A percentile compares a stretch with the other conserved stretches of the same genome.
These are phyloP conservation scores for Meloidogyne chitwoodi DNA, from an alignment of 1,140 invertebrate genomes.

Conservation along the genomic window DNA sequence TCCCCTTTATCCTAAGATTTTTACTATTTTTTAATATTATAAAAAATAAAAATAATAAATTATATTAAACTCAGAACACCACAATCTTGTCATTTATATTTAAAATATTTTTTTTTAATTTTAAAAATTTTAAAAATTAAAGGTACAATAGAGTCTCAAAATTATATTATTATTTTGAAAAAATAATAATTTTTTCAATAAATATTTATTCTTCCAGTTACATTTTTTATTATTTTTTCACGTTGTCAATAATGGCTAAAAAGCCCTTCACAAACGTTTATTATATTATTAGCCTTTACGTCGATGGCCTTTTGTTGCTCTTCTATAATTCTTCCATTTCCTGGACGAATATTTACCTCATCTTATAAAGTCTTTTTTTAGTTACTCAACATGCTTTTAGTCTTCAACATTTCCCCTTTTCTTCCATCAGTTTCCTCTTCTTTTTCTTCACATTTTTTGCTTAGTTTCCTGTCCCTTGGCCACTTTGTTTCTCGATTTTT, in stretches of 20 bases:
- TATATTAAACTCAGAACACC: no score
- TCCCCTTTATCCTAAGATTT: no score
- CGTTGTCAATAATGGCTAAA: not conserved
- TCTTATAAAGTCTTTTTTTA: not conserved
- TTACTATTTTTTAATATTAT: no score
- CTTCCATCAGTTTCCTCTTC: not conserved
- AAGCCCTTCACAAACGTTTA: not conserved
- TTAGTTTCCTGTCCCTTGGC: not conserved
- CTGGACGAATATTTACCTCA: not conserved
- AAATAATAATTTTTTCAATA: no score
- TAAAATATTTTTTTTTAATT: no score
- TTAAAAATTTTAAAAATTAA: no score
- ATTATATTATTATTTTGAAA: no score
- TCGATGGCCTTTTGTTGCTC: not conserved
- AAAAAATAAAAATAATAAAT: no score
- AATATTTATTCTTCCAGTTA: not conserved
- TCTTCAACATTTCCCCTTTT: not conserved
- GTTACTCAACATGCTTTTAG: not conserved
- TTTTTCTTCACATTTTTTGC: not conserved
- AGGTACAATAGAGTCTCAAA: no score
- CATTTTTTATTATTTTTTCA: not conserved
- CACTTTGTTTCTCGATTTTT: not conserved
- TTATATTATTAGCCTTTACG: not conserved
- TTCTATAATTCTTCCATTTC: not conserved
- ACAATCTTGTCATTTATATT: no score